Percentiles rank a stretch among this genome's conserved stretches.
Conservation (phyloP, 2,797 vertebrate genomes). For the Esox lucius region DNA sequence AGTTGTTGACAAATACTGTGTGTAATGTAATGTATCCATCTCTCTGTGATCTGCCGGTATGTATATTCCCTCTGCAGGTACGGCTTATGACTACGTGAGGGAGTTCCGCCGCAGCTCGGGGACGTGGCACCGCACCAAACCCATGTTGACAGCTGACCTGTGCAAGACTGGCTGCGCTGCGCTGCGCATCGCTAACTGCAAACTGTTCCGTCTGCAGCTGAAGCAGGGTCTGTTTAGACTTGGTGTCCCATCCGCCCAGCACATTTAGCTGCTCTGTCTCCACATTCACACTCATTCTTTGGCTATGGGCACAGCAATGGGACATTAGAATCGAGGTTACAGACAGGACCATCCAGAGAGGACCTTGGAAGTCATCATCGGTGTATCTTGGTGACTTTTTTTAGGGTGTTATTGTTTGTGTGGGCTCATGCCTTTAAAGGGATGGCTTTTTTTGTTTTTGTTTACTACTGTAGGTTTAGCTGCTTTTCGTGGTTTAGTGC, state of each 20-base stretch:
- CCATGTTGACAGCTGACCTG: constrained; percentile 85
- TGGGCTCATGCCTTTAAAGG: background rate
- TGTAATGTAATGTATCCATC: background rate
- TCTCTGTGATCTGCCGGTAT: background rate
- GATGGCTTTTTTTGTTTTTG: constrained; percentile 11
- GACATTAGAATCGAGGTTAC: background rate
- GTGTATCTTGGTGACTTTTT: background rate
- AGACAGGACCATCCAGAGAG: background rate
- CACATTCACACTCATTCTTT: background rate
- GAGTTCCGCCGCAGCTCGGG: constrained; percentile 95
- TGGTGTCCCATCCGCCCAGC: constrained; percentile 77
- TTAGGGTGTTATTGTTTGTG: background rate
- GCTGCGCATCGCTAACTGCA: constrained; percentile 94
- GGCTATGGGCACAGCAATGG: background rate
- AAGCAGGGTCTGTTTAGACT: constrained; percentile 92
- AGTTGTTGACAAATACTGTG: background rate
- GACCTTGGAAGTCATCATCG: background rate
- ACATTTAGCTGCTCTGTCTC: background rate
- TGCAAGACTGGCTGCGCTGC: constrained; percentile 88
- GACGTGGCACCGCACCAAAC: constrained; percentile 92
- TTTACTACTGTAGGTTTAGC: constrained; percentile 17
- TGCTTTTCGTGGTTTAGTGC: constrained; percentile 19
- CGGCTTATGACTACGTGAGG: constrained; percentile 93
- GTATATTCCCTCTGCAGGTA: constrained; percentile 69
- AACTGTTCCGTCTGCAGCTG: constrained; percentile 93